Percentiles rank a stretch among this genome's conserved stretches.
Conservation (phyloP, 2,888 invertebrate species). For the Volucella zonaria region DNA sequence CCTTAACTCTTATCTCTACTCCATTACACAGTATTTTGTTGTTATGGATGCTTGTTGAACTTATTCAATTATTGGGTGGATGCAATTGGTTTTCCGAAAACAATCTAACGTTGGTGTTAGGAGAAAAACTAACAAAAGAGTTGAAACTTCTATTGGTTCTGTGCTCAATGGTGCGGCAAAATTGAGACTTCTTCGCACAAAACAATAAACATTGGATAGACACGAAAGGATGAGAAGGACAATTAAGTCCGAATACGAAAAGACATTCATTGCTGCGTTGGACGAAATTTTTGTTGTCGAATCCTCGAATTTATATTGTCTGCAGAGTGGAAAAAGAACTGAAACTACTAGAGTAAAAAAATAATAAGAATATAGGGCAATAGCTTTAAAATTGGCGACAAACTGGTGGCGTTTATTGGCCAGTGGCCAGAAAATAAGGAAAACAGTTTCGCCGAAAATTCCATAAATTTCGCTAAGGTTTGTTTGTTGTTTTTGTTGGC, state of each 20-base stretch:
- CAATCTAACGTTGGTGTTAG: conserved; percentile 54
- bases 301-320: conserved; percentile 62
- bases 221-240: conserved; percentile 53
- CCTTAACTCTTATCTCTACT: conserved; percentile 51
- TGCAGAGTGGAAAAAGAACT: conserved; percentile 34
- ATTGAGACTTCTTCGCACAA: conserved; percentile 57
- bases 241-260: conserved; percentile 68
- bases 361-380: conserved; percentile 57
- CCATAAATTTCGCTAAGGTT: conserved; percentile 16
- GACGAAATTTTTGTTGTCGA: conserved; percentile 40
- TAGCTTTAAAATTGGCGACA: conserved; percentile 68
- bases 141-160: conserved; percentile 61
- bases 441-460: conserved; percentile 49
- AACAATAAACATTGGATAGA: conserved; percentile 54
- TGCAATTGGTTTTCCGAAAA: conserved; percentile 63
- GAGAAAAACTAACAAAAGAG: conserved; percentile 26
- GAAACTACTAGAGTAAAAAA: conserved; percentile 17
- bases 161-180: conserved; percentile 65
- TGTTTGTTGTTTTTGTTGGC: conserved; percentile 6
- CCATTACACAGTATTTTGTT: conserved; percentile 52
- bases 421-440: conserved; percentile 45
- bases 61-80: conserved; percentile 60
- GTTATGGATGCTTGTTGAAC: conserved; percentile 45
- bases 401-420: conserved; percentile 70
- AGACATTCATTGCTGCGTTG: conserved; percentile 66